Conservation (phyloP, 2,888 invertebrate genomes). For the Hemaris fuciformis region DNA sequence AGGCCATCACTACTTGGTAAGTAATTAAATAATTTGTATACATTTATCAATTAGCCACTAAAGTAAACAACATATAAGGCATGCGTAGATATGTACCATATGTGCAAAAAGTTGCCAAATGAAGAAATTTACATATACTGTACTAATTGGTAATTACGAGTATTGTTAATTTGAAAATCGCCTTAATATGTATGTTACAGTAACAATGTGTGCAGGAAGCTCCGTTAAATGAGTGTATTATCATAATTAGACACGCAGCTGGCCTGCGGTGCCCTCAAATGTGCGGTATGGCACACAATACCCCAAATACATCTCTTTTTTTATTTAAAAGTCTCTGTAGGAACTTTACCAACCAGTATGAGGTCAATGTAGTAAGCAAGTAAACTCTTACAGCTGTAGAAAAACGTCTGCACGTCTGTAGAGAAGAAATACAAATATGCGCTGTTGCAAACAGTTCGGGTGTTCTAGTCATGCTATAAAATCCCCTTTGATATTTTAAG, state of each 20-base stretch:
- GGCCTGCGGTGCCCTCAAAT: constrained; percentile 19
- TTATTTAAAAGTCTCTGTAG: neutral
- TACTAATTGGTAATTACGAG: neutral
- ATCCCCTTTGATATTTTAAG: no score
- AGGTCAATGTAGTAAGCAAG: no score
- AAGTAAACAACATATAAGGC: no score
- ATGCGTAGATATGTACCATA: neutral
- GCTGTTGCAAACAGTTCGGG: no score
- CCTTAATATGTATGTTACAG: constrained; percentile 11
- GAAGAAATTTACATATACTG: neutral
- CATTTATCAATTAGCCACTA: no score
- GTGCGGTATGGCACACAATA: neutral
- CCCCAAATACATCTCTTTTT: neutral
- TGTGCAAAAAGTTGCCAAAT: neutral
- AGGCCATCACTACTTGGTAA: no score
- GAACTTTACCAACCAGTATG: no score
- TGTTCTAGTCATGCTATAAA: no score
- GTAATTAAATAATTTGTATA: no score
- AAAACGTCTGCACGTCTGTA: no score
- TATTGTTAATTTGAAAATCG: neutral
- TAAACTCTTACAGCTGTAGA: no score
- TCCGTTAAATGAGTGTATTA: constrained; percentile 54
- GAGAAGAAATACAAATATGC: no score
- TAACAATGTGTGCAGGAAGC: constrained; percentile 40
- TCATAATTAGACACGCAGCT: constrained; percentile 59